Evolutionary conservation across 2,888 invertebrate genomes (phyloP), one percentile per base, ranked within the genome.

Genomic region (Mellilla xanthometata): DNA sequence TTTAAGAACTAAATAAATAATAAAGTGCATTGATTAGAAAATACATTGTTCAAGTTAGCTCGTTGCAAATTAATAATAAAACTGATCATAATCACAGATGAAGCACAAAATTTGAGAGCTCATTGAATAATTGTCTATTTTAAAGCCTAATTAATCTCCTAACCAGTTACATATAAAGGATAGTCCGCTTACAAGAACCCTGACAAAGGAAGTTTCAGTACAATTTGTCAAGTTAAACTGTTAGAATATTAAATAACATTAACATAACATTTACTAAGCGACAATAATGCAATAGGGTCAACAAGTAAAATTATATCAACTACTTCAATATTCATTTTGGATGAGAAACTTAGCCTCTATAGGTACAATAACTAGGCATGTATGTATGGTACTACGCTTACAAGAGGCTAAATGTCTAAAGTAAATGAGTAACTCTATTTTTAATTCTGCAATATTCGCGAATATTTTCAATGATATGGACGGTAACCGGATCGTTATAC

Each of bases 1-100:
- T 81, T 77, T 81, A 76, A 76, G 56, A 76, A 80, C 75, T 83
- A 84, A 83, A 85, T 87, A 87, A 87, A 87, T 85, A 86, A 71
- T 73, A 72, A 69, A 81, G 85, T 85, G 86, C 82, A 81, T 81
- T 80, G 72, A 77, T 77, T 72, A 76, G 67, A 76, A 74, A 71
- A 69, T 68, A 68, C 75, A 76, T 81, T 84, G 78, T 83, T 86
- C 81, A 82, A 80, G 70, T 81, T 76, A 80, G 77, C 79, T 78
- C 76, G 32, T 72, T 64, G 73, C 69, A 68, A 71, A 65, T 70
- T 24, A 24, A 73, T 72, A 69, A 72, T 69, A 76, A 75, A 78
- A 84, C 73, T 75, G 76, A 79, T 80, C 74, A 81, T 58, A 81
- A 87, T 88, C 87, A 87, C 88, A 87, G 88, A 80, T 80, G 67